A percentile compares a stretch with the other conserved stretches of the same genome.
Evolutionary conservation across 2,888 invertebrate genomes (phyloP).

Genomic region (Thymelicus lineola): DNA sequence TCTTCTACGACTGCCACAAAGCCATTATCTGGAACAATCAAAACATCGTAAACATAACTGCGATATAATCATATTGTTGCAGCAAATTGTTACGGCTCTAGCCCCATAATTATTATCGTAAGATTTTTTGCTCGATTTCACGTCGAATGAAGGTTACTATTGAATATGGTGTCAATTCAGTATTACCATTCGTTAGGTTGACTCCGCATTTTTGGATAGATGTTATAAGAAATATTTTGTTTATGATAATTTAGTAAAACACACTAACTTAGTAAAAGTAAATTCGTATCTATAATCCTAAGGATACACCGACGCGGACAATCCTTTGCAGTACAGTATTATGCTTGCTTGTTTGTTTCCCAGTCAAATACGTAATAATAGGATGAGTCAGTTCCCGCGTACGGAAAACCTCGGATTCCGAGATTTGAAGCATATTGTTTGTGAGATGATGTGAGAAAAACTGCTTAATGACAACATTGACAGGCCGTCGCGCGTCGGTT

Average conservation of each 20-base stretch:
- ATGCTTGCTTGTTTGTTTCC: background rate
- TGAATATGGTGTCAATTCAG: too few species aligned
- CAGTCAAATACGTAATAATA: constrained; percentile 36
- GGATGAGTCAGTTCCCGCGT: constrained; percentile 22
- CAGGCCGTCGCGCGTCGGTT: background rate
- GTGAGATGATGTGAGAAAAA: constrained; percentile 9
- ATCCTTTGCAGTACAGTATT: too few species aligned
- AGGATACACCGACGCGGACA: too few species aligned
- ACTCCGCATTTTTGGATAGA: too few species aligned
- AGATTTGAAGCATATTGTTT: constrained; percentile 1
- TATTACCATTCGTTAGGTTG: too few species aligned
- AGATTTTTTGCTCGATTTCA: too few species aligned
- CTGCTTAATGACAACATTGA: constrained; percentile 9
- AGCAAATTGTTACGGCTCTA: background rate
- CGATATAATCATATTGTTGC: background rate
- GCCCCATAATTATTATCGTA: too few species aligned
- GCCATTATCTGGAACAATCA: constrained; percentile 2
- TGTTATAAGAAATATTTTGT: too few species aligned
- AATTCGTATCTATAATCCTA: too few species aligned
- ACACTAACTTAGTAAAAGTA: too few species aligned
- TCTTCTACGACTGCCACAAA: background rate
- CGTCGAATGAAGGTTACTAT: too few species aligned
- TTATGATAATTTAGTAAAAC: too few species aligned
- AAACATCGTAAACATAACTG: constrained; percentile 6
- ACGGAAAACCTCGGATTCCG: constrained; percentile 19